These are phyloP conservation scores for Scortum barcoo DNA, from an alignment of 2,113 vertebrate genomes.

Conservation along the genomic window DNA sequence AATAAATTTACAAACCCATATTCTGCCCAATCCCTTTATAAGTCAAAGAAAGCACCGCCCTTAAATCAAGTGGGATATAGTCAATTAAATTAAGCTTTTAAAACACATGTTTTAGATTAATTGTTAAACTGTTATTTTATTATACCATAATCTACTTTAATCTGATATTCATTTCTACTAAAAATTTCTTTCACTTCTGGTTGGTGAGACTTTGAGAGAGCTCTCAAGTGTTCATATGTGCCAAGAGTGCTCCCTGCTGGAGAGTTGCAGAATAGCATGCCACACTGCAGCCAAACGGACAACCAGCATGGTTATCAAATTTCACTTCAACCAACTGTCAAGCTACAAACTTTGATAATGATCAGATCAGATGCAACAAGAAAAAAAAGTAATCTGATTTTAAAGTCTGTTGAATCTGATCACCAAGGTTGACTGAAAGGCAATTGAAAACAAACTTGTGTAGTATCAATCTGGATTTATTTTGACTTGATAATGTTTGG, in stretches of 20 bases:
- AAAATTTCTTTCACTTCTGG: slow-evolving; percentile 32
- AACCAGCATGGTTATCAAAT: slow-evolving; percentile 41
- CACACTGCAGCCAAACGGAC: slow-evolving; percentile 18
- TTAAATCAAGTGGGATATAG: neutral
- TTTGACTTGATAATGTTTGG: slow-evolving; percentile 1
- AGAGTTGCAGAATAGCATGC: neutral
- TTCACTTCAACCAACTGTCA: slow-evolving; percentile 51
- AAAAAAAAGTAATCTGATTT: slow-evolving; percentile 3
- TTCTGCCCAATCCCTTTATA: neutral
- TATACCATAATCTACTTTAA: slow-evolving; percentile 50
- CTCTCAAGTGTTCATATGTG: slow-evolving; percentile 60
- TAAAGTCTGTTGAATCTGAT: slow-evolving; percentile 19
- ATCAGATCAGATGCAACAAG: slow-evolving; percentile 6
- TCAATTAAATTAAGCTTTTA: slow-evolving; percentile 20
- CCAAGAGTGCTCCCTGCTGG: slow-evolving; percentile 83
- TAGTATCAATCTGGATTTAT: neutral
- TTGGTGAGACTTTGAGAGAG: neutral
- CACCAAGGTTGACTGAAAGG: neutral
- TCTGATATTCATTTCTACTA: slow-evolving; percentile 25
- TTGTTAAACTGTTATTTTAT: slow-evolving; percentile 34
- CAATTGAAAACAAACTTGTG: neutral
- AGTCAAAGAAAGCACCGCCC: neutral
- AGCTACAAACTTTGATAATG: slow-evolving; percentile 39
- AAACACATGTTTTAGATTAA: slow-evolving; percentile 36
- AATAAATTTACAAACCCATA: slow-evolving; percentile 6